Base-by-base conservation (phyloP, 2,888 invertebrate species). In the Abrostola triplasia region DNA sequence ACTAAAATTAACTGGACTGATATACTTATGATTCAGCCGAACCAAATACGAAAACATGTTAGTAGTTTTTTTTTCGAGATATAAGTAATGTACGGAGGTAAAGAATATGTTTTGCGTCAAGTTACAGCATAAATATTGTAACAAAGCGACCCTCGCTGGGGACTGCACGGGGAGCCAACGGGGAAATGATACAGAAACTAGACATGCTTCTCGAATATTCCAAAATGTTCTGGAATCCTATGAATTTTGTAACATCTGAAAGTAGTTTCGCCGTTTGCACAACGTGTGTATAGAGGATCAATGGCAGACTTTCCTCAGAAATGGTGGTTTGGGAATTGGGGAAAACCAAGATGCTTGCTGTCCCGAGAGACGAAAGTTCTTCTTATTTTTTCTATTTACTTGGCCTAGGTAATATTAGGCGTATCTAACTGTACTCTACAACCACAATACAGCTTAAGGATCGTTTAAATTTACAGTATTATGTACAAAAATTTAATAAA, bases 171-270 rank as follows among this genome's bases (percentile, higher is more conserved):
- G 40, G 51, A 49, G 47, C 67, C 77, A 42, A 50, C 71, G 56
- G 77, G 79, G 79, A 79, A 79, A 79, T 77, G 72, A 71, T 70
- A 76, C 63, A 62, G 76, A 76, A 76, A 79, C 79, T 71, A 73
- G 62, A 47, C 66, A 71, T 67, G 69, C 67, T 60, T 41, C 67
- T 61, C 69, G 56, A 77, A 79, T 73, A 71, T 79, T 77, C 75
- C 61, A 71, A 73, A 75, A 65, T 60, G 54, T 65, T 64, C 68
- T 63, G 76, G 66, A 56, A 71, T 71, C 57, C 73, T 60, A 67
- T 73, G 79, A 79, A 79, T 79, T 77, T 79, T 79, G 67, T 76
- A 73, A 73, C 74, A 70, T 70, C 70, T 74, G 62, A 74, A 74
- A 73, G 73, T 74, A 74, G 73, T 73, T 70, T 66, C 59, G 59